Percentiles rank a stretch among this genome's conserved stretches.
These are phyloP conservation scores for Formica aserva DNA, from an alignment of 2,888 invertebrate species.

Conservation along the genomic window DNA sequence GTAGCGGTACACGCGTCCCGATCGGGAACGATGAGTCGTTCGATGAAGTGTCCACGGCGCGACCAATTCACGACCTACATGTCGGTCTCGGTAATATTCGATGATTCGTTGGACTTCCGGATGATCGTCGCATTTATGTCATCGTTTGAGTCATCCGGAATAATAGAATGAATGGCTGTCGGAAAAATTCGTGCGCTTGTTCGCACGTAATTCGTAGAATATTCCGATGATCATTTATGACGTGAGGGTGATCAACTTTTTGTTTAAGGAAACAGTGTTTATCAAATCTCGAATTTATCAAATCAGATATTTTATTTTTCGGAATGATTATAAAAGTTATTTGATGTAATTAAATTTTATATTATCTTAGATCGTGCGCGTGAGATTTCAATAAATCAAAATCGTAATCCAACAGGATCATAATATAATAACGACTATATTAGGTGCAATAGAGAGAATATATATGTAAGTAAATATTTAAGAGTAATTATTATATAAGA, in stretches of 20 bases:
- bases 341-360: neutral
- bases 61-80: conserved; percentile 49
- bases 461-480: too few relatives aligned
- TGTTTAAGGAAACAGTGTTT: neutral
- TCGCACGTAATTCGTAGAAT: conserved; percentile 21
- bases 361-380: neutral
- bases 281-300: neutral
- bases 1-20: conserved; percentile 59
- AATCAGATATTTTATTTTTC: neutral
- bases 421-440: too few relatives aligned
- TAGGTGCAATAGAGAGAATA: too few relatives aligned
- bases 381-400: conserved; percentile 57
- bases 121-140: conserved; percentile 24
- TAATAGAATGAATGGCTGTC: neutral
- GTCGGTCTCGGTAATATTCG: conserved; percentile 8
- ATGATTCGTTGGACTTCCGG: conserved; percentile 44
- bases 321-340: neutral
- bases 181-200: conserved; percentile 38
- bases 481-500: neutral
- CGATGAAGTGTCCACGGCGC: conserved; percentile 31
- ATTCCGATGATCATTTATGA: neutral
- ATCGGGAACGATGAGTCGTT: conserved; percentile 53
- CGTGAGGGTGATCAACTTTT: neutral
- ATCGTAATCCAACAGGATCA: neutral
- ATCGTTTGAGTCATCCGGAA: conserved; percentile 51